Percentiles rank a stretch among this genome's conserved stretches.
Evolutionary conservation across 2,888 invertebrate genomes (phyloP).

Genomic region (Smittia sp.): DNA sequence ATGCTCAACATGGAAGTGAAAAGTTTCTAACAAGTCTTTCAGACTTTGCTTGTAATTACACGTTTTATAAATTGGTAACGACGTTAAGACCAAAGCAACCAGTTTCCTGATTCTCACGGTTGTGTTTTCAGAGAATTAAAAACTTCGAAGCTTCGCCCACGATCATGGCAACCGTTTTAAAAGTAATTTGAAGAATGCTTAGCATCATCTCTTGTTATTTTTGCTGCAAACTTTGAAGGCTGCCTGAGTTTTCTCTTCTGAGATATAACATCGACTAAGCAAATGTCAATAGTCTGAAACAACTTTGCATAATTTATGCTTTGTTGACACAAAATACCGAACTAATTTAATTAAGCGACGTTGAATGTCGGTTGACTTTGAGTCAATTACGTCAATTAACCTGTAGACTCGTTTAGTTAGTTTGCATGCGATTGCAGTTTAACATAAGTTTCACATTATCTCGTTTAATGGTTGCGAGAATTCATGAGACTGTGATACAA

Average conservation of each 20-base stretch:
- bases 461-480: neutral
- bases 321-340: conserved; percentile 24
- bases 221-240: too few species aligned
- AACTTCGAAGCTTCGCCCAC: too few species aligned
- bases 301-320: neutral
- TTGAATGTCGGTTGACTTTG: conserved; percentile 11
- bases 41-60: too few species aligned
- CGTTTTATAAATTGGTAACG: too few species aligned
- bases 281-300: neutral
- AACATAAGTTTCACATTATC: neutral
- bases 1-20: too few species aligned
- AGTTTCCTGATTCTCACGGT: too few species aligned
- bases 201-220: too few species aligned
- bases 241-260: neutral
- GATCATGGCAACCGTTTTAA: too few species aligned
- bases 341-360: conserved; percentile 21
- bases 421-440: conserved; percentile 8
- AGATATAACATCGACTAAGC: neutral
- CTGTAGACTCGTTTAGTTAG: conserved; percentile 16
- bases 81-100: too few species aligned
- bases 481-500: neutral
- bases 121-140: too few species aligned
- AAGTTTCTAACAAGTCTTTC: too few species aligned
- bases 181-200: too few species aligned
- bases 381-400: conserved; percentile 13